phyloP scores from a whole-genome alignment of 2,113 vertebrate species.

The Theristicus caerulescens region DNA sequence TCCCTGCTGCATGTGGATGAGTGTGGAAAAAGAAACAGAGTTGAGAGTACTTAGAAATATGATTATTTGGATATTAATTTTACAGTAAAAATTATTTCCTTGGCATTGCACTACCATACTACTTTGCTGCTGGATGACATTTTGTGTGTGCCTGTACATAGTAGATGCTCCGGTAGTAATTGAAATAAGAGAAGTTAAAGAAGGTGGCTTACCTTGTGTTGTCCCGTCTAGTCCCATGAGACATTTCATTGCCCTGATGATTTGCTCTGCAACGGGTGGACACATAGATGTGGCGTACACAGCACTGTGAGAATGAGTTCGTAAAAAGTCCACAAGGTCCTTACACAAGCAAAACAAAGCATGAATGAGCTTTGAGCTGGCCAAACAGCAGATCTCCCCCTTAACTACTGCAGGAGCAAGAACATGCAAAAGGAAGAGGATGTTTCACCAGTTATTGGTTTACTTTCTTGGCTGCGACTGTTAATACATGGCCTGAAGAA shows the following conservation, averaged over 20 bases:
- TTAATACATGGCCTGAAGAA: not conserved
- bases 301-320: slow-evolving; percentile 86
- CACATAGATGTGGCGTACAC: slow-evolving; percentile 87
- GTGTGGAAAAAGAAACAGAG: not conserved
- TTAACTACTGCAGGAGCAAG: not conserved
- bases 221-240: slow-evolving; percentile 87
- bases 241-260: slow-evolving; percentile 86
- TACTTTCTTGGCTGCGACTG: slow-evolving; percentile 7
- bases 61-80: not conserved
- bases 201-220: slow-evolving; percentile 79
- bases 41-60: not conserved
- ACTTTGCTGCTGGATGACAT: not conserved
- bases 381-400: not conserved
- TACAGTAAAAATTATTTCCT: not conserved
- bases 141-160: not conserved
- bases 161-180: not conserved
- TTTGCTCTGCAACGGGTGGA: slow-evolving; percentile 82
- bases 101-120: not conserved
- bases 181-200: not conserved
- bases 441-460: not conserved
- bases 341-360: slow-evolving; percentile 68
- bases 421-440: not conserved
- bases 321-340: slow-evolving; percentile 89
- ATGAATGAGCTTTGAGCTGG: slow-evolving; percentile 29
- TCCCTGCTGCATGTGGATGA: not conserved